A percentile compares a stretch with the other conserved stretches of the same genome.
Evolutionary conservation across 2,888 invertebrate genomes (phyloP).

Genomic region (Dorcus parallelipipedus): DNA sequence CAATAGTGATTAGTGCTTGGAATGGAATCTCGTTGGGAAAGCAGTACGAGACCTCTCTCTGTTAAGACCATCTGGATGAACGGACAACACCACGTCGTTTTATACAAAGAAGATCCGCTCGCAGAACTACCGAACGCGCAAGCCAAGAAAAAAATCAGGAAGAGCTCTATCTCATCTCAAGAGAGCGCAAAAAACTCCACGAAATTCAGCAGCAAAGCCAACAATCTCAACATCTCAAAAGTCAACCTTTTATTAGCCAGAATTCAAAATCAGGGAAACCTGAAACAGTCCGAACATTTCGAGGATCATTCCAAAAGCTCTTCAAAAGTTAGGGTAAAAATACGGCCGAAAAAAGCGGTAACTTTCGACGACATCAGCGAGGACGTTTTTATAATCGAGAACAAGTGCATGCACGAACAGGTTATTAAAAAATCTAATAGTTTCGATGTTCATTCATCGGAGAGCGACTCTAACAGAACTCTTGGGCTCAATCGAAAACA

Average conservation of each 20-base stretch:
- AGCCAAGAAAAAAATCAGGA: constrained; percentile 5
- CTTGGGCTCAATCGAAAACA: no score
- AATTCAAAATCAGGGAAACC: constrained; percentile 14
- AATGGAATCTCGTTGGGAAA: constrained; percentile 57
- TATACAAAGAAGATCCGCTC: constrained; percentile 61
- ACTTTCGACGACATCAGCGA: background rate
- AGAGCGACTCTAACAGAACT: no score
- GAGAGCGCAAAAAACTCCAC: constrained; percentile 1
- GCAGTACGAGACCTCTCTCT: constrained; percentile 55
- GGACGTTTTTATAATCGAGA: background rate
- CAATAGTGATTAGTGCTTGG: no score
- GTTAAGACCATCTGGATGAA: constrained; percentile 67
- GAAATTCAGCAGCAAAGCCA: background rate
- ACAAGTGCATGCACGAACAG: background rate
- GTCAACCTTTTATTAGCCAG: constrained; percentile 30
- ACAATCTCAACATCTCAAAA: constrained; percentile 32
- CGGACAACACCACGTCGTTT: constrained; percentile 64
- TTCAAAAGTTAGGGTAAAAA: background rate
- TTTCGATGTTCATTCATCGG: no score
- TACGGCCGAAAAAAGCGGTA: background rate
- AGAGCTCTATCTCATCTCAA: constrained; percentile 4
- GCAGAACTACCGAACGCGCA: constrained; percentile 4
- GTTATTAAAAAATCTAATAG: no score
- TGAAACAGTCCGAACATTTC: background rate
- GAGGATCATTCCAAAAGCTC: background rate